These are phyloP conservation scores for Podabrus alpinus DNA, from an alignment of 2,888 invertebrate genomes.

Conservation along the genomic window DNA sequence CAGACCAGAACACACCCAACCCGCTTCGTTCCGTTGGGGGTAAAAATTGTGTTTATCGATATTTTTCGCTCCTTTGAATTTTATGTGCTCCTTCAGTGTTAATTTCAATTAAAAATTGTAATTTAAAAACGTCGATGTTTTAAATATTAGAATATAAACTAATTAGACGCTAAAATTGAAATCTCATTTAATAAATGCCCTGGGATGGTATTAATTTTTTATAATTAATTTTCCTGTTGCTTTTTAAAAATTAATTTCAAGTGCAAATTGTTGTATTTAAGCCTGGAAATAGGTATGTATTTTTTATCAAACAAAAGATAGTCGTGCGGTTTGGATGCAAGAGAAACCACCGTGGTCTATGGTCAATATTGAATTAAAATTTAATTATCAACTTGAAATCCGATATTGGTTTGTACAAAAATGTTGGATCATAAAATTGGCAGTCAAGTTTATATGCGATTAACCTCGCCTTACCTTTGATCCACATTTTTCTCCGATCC, in stretches of 20 bases:
- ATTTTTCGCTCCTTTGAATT: neutral
- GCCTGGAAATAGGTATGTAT: neutral
- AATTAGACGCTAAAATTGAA: neutral
- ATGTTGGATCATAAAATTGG: neutral
- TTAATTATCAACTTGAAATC: constrained; percentile 8
- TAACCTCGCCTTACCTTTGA: neutral
- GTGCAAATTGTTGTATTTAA: neutral
- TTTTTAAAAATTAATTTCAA: neutral
- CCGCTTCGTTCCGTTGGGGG: no score
- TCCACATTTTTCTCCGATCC: constrained; percentile 1
- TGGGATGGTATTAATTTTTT: neutral
- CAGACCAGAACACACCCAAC: no score
- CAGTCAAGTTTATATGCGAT: neutral
- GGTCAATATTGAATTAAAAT: constrained; percentile 7
- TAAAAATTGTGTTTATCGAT: neutral
- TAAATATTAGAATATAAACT: neutral
- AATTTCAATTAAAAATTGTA: neutral
- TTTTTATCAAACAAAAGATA: neutral
- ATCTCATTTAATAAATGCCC: neutral
- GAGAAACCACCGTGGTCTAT: neutral
- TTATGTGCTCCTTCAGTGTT: neutral
- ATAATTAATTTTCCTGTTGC: neutral
- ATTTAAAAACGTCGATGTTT: neutral
- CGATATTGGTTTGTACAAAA: constrained; percentile 5
- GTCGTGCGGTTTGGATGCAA: neutral